These are phyloP conservation scores for Pyrrhia umbra DNA, from an alignment of 2,888 invertebrate species.

Conservation along the genomic window DNA sequence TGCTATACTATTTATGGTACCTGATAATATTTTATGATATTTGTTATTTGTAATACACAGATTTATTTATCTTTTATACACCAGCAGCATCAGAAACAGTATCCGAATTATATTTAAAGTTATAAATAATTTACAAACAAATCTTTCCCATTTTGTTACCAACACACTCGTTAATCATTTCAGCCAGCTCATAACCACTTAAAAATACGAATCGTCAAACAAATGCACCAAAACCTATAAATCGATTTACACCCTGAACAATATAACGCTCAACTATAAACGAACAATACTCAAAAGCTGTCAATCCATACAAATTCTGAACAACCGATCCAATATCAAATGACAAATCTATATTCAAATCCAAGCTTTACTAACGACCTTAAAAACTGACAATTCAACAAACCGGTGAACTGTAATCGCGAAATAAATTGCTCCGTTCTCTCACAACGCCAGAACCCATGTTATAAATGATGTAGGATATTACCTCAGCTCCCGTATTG, in stretches of 20 bases:
- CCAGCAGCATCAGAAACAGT: no score
- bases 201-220: not conserved
- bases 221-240: not conserved
- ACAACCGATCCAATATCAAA: not conserved
- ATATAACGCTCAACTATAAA: not conserved
- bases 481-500: constrained; percentile 59
- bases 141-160: no score
- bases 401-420: constrained; percentile 42
- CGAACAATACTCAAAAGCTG: not conserved
- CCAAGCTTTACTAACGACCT: constrained; percentile 2
- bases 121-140: no score
- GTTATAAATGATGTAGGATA: constrained; percentile 70
- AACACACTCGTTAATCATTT: no score
- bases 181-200: not conserved
- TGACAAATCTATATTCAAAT: not conserved
- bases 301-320: not conserved
- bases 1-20: no score
- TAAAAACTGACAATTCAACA: constrained; percentile 49
- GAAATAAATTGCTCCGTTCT: constrained; percentile 46
- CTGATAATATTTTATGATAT: no score
- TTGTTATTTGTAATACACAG: no score
- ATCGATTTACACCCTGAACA: not conserved
- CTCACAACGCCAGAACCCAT: constrained; percentile 46
- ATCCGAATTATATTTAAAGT: no score
- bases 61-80: no score